These are phyloP conservation scores for Ophiodon elongatus DNA, from an alignment of 2,113 vertebrate species.

Conservation along the genomic window DNA sequence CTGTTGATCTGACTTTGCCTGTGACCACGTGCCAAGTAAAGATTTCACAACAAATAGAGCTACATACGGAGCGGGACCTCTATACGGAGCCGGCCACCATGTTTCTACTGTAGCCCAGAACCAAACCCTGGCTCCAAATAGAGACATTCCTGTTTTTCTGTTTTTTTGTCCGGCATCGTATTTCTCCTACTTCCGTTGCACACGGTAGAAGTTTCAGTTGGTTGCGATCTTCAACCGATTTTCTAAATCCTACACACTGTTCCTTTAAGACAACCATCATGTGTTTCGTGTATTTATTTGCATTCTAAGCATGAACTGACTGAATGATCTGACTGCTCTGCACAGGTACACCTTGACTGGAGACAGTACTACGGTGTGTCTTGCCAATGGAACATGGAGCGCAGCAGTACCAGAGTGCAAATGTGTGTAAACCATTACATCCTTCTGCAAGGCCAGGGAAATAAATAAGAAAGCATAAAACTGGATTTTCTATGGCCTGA, in stretches of 20 bases:
- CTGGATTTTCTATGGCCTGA: neutral
- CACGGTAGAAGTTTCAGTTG: too few species aligned
- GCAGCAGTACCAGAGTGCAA: slow-evolving; percentile 81
- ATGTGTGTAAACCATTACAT: slow-evolving; percentile 79
- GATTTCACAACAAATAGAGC: neutral
- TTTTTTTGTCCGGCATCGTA: too few species aligned
- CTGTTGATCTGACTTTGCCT: neutral
- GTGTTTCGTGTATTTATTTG: neutral
- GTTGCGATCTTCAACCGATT: too few species aligned
- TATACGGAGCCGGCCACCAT: neutral
- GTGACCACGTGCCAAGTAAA: neutral
- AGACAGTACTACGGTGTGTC: slow-evolving; percentile 81
- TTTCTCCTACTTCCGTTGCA: too few species aligned
- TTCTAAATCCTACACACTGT: too few species aligned
- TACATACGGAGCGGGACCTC: neutral
- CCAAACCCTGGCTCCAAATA: neutral
- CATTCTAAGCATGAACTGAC: neutral
- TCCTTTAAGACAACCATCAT: neutral
- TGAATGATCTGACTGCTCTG: slow-evolving; percentile 30
- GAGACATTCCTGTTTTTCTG: too few species aligned
- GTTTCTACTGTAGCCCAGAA: neutral
- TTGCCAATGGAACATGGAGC: slow-evolving; percentile 87
- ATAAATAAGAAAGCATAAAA: neutral
- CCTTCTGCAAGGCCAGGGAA: neutral
- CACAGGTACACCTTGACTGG: slow-evolving; percentile 87